Percentiles rank a stretch among this genome's conserved stretches.
phyloP scores from a whole-genome alignment of 2,113 vertebrate genomes.

The Poecilia latipinna region DNA sequence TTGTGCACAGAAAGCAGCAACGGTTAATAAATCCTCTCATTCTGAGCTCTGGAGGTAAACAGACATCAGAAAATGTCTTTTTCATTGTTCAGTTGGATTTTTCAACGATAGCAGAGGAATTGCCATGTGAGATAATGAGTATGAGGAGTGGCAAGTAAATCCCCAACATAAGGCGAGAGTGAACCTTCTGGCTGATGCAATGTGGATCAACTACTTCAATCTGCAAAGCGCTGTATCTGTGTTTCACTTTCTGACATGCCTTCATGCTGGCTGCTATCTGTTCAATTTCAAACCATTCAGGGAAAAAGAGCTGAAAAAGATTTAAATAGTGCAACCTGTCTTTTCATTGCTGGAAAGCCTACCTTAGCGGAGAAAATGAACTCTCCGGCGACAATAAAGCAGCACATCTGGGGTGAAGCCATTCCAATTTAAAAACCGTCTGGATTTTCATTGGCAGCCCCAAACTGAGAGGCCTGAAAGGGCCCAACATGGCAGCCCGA shows the following conservation, averaged over 20 bases:
- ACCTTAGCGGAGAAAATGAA: slow-evolving; percentile 1
- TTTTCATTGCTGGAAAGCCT: slow-evolving; percentile 17
- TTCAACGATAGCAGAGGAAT: slow-evolving; percentile 15
- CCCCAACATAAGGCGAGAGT: slow-evolving; percentile 10
- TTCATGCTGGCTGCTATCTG: not conserved
- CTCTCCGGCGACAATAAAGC: slow-evolving; percentile 25
- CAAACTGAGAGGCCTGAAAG: slow-evolving; percentile 44
- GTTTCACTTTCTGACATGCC: slow-evolving; percentile 1
- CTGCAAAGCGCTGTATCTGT: slow-evolving; percentile 19
- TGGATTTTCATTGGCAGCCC: slow-evolving; percentile 39
- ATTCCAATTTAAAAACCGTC: slow-evolving; percentile 37
- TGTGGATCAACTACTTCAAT: slow-evolving; percentile 12
- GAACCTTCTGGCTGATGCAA: slow-evolving; percentile 29
- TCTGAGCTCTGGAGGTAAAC: slow-evolving; percentile 61
- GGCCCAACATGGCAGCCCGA: slow-evolving; percentile 53
- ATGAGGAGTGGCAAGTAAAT: slow-evolving; percentile 7
- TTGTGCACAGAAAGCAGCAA: slow-evolving; percentile 71
- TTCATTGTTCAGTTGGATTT: slow-evolving; percentile 21
- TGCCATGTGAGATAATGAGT: slow-evolving; percentile 12
- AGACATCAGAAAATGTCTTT: slow-evolving; percentile 37
- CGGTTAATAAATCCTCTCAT: slow-evolving; percentile 50
- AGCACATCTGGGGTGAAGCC: slow-evolving; percentile 7
- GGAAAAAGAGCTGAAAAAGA: not conserved
- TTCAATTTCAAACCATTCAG: slow-evolving; percentile 3
- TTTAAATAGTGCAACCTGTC: slow-evolving; percentile 2